Evolutionary conservation across 1,140 invertebrate species (phyloP), one percentile per base, ranked within the genome.

Genomic region (Monomorium pharaonis): DNA sequence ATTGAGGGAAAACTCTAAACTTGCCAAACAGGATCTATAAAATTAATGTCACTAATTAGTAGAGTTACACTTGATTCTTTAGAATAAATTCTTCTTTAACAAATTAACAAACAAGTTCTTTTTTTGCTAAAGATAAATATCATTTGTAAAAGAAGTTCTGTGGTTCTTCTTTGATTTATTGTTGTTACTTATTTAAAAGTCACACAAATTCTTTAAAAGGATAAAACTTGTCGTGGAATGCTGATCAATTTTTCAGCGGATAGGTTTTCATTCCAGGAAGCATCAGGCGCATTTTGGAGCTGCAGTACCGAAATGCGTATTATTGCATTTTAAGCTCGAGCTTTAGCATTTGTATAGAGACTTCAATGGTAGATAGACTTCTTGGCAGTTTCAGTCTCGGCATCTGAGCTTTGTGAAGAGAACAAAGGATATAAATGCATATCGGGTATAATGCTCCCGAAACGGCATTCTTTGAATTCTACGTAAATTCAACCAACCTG

Each of bases 371-470:
- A 30, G 42, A 63, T 77, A 77, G 75, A 63, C 24, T 63, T 77
- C 56, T 77, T 77, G 42, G 24, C 44, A 51, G 24, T 78, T 27
- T 78, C 58, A 21, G 58, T 14, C 49, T 81, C 37, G 65, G 65
- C 37, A 72, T 81, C 14, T 37, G n/a, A 72, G 65, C 78, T 81
- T 72, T 81, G 33, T 44, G 14, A 81, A 24, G 24, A 37, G 44
- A 80, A 81, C 65, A 81, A 81, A 81, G 49, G 51, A 24, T 81
- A 67, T 67, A 72, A 81, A 81, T 81, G 65, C 51, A 70, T 70
- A 81, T 81, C 49, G 21, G 30, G 3, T 54, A 3, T 54, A 37
- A 54, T 51, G 30, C 14, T 21, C 14, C 58, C 58, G 58, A 77
- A 78, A 69, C 33, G 49, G 63, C 49, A 70, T 81, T 72, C 51